Conservation (phyloP, 37 sponge, comb jelly and placozoan species). For the Ianthella basta region DNA sequence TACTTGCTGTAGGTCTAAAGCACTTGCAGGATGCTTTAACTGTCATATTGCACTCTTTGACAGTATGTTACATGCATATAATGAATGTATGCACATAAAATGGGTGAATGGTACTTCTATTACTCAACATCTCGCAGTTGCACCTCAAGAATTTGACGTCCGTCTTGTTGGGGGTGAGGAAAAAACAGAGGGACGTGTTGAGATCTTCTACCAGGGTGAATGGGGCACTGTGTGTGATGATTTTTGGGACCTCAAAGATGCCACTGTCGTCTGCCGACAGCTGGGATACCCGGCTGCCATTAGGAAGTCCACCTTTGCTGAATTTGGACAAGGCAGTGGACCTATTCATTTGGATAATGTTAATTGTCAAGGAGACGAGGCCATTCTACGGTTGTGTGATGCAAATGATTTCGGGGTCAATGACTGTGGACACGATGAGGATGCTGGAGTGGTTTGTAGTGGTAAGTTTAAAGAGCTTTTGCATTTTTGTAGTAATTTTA, state of each 20-base stretch:
- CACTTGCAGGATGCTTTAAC: too few relatives aligned
- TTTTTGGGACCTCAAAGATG: conserved; percentile 36
- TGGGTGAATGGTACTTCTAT: too few relatives aligned
- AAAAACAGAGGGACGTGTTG: conserved; percentile 25
- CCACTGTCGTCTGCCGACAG: conserved; percentile 63
- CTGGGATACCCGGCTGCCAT: conserved; percentile 14
- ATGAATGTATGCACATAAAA: too few relatives aligned
- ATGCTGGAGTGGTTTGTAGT: conserved; percentile 3
- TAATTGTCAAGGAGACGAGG: conserved; percentile 16
- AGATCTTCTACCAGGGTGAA: conserved; percentile 14
- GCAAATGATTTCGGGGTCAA: neutral
- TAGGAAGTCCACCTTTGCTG: neutral
- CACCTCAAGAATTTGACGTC: neutral
- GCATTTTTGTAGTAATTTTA: too few relatives aligned
- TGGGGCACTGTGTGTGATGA: conserved; percentile 68
- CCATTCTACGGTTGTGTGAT: neutral
- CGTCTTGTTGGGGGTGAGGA: conserved; percentile 15
- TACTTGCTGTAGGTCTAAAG: too few relatives aligned
- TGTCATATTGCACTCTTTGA: too few relatives aligned
- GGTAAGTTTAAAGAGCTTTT: neutral
- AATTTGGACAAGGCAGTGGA: conserved; percentile 6
- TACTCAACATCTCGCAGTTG: too few relatives aligned
- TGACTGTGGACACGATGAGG: conserved; percentile 28
- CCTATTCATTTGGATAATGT: conserved; percentile 30
- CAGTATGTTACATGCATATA: too few relatives aligned